phyloP scores from a whole-genome alignment of 2,888 invertebrate genomes.

The Bombylius discolor region DNA sequence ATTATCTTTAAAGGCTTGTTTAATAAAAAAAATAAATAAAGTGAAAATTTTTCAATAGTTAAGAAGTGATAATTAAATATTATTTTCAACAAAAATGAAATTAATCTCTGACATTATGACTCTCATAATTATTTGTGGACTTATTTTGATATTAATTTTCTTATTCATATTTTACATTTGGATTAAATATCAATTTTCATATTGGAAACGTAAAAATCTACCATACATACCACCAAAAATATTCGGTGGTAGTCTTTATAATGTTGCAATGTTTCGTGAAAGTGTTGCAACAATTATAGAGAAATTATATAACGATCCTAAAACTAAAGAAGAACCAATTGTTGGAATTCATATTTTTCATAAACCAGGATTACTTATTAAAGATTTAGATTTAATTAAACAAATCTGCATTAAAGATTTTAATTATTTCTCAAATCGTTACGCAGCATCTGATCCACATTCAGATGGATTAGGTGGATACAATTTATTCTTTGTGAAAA shows the following conservation, averaged over 20 bases:
- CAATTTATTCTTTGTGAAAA: constrained; percentile 36
- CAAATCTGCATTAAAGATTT: constrained; percentile 38
- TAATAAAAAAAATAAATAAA: too few relatives aligned
- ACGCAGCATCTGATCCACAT: constrained; percentile 23
- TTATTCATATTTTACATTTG: neutral
- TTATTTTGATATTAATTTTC: too few relatives aligned
- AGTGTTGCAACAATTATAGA: constrained; percentile 28
- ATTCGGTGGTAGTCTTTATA: constrained; percentile 35
- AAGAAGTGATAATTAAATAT: too few relatives aligned
- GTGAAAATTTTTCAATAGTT: too few relatives aligned
- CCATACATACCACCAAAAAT: constrained; percentile 29
- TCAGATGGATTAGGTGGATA: constrained; percentile 31
- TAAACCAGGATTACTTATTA: constrained; percentile 34
- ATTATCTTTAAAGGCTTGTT: too few relatives aligned
- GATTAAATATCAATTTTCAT: neutral
- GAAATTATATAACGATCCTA: constrained; percentile 28
- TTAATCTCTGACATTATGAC: too few relatives aligned
- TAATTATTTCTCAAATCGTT: constrained; percentile 33
- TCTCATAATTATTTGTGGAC: too few relatives aligned
- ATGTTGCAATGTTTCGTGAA: constrained; percentile 24
- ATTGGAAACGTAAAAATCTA: constrained; percentile 31
- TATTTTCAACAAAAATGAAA: too few relatives aligned
- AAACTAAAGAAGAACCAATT: constrained; percentile 23
- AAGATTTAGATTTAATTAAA: constrained; percentile 38
- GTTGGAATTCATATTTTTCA: constrained; percentile 35